A percentile compares a stretch with the other conserved stretches of the same genome.
phyloP scores from a whole-genome alignment of 2,113 vertebrate genomes.

The Drymodes brunneopygia region DNA sequence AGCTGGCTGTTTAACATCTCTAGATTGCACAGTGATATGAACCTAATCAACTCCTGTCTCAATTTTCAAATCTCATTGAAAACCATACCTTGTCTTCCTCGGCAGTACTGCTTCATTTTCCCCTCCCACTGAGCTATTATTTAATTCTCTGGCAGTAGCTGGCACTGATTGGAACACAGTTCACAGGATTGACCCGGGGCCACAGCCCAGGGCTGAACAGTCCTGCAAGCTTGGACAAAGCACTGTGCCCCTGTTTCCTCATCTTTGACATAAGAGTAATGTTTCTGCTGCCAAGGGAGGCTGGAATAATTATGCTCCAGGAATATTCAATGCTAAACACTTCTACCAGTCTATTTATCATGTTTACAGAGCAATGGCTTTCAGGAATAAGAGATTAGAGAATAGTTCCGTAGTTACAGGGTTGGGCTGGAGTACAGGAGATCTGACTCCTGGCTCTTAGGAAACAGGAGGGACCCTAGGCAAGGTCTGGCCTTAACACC shows the following conservation, averaged over 20 bases:
- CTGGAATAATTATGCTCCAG: background rate
- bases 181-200: background rate
- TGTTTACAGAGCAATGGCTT: background rate
- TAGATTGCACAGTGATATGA: background rate
- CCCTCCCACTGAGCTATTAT: background rate
- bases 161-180: background rate
- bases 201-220: background rate
- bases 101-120: background rate
- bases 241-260: background rate
- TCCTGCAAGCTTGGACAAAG: background rate
- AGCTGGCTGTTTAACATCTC: background rate
- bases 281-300: background rate
- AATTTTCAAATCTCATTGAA: constrained; percentile 16
- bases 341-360: background rate
- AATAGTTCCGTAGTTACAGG: background rate
- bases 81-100: background rate
- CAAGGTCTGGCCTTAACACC: background rate
- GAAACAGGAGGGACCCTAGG: background rate
- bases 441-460: background rate
- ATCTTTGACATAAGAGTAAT: background rate
- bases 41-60: background rate
- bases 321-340: background rate
- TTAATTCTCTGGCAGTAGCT: background rate
- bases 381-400: background rate
- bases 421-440: background rate